Evolutionary conservation across 2,888 invertebrate genomes (phyloP), one percentile per base, ranked within the genome.

Genomic region (Junonia oenone): DNA sequence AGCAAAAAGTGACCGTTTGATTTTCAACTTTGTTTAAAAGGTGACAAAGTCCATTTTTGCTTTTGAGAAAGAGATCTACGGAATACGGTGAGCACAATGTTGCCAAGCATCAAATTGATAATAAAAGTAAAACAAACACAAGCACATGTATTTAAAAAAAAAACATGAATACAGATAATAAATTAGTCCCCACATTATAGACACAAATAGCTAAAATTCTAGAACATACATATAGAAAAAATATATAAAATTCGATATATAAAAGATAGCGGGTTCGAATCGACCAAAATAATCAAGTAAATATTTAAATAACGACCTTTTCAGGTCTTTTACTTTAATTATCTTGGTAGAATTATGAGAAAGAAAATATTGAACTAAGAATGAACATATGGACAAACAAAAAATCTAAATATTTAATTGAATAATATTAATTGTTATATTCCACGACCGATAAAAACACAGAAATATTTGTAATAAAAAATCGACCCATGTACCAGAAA

Each of bases 21-120:
- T 62, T 63, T 45, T 48, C 19, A 47, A 58, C 58, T 59, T 50
- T 53, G 48, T 52, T 22, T 54, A 59, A 63, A 58, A 68, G 69
- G 72, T 71, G 64, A 64, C 56, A 70, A 55, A 50, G 76, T 76
- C 67, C 71, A 77, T 82, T 83, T 84, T 83, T 78, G 80, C 84
- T 83, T 84, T 81, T 71, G 66, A 63, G 64, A 69, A 73, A 64
- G 63, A 61, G 64, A 71, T 62, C 67, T 63, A 57, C 61, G 40
- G 49, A 49, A 59, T 60, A 63, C 57, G 73, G 85, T 88, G 89
- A 90, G 88, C 89, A 88, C 89, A 90, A 89, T 90, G 90, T 90
- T 90, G 90, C 90, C 90, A 90, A 89, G 88, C 90, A 76, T 86
- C 89, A 83, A 89, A 89, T 89, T 90, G 89, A 90, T 89, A 89